A percentile compares a stretch with the other conserved stretches of the same genome.
Evolutionary conservation across 2,888 invertebrate genomes (phyloP).

Genomic region (Papilio elwesi): DNA sequence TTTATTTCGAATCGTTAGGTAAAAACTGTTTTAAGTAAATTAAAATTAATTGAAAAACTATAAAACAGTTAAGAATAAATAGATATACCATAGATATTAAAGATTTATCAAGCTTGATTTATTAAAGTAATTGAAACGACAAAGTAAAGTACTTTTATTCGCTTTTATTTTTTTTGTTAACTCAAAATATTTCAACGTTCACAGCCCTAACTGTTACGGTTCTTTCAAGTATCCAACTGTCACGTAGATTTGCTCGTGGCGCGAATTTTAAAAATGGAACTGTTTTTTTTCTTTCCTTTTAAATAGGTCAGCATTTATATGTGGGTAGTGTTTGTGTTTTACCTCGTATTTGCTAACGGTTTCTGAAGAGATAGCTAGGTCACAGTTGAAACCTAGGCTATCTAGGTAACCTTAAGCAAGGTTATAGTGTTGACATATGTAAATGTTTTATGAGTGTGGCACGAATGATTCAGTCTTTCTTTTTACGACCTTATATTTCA

Average conservation of each 20-base stretch:
- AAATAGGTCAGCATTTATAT: slow-evolving; percentile 67
- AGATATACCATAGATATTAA: no score
- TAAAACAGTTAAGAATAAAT: neutral
- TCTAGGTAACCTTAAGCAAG: slow-evolving; percentile 45
- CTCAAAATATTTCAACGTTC: slow-evolving; percentile 1
- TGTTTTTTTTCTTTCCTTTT: slow-evolving; percentile 55
- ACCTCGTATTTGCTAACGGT: slow-evolving; percentile 39
- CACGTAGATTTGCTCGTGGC: slow-evolving; percentile 54
- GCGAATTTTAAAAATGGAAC: slow-evolving; percentile 75
- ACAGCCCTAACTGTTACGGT: slow-evolving; percentile 45
- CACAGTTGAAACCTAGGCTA: slow-evolving; percentile 42
- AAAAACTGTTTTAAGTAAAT: no score
- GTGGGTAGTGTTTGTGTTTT: slow-evolving; percentile 48
- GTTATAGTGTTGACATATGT: slow-evolving; percentile 41
- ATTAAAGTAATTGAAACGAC: neutral
- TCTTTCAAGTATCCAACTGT: slow-evolving; percentile 47
- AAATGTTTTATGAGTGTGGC: slow-evolving; percentile 8
- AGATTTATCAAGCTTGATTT: neutral
- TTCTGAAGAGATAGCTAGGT: slow-evolving; percentile 36
- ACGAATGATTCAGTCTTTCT: neutral
- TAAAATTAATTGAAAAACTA: no score
- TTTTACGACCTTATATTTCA: neutral
- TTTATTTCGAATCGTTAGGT: no score
- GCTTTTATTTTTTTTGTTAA: neutral
- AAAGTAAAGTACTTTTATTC: neutral